These are phyloP conservation scores for Pitta sordida DNA, from an alignment of 2,113 vertebrate species.

Conservation along the genomic window DNA sequence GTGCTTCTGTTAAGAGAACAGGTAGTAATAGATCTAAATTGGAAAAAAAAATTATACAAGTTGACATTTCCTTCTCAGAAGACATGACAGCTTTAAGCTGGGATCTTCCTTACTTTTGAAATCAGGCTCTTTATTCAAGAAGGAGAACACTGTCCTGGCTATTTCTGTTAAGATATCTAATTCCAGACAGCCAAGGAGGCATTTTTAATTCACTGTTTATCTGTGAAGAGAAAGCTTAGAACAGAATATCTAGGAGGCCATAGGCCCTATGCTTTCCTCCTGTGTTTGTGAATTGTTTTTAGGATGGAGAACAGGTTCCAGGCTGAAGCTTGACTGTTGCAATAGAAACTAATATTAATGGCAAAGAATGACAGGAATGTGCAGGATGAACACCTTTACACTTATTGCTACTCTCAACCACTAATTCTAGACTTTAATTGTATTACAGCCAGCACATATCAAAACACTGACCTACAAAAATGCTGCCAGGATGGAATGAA, in stretches of 20 bases:
- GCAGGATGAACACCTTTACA: background rate
- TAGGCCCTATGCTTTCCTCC: background rate
- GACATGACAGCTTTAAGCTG: background rate
- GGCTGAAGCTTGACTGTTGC: background rate
- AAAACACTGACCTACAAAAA: background rate
- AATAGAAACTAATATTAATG: background rate
- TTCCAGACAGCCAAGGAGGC: background rate
- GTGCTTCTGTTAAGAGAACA: background rate
- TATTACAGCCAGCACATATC: constrained; percentile 53
- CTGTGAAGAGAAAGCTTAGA: background rate
- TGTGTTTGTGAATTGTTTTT: background rate
- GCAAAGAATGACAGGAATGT: background rate
- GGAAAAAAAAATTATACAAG: background rate
- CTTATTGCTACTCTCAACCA: background rate
- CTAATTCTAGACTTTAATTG: background rate
- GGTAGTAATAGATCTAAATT: background rate
- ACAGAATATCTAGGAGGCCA: background rate
- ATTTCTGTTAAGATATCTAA: background rate
- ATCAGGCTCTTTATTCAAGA: background rate
- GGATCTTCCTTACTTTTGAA: background rate
- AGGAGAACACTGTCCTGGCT: background rate
- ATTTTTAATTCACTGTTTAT: background rate
- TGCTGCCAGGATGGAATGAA: constrained; percentile 66
- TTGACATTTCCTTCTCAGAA: background rate
- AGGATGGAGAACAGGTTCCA: no score